phyloP scores from a whole-genome alignment of 92 coral and sea anemone genomes.

The Zoanthus sociatus region DNA sequence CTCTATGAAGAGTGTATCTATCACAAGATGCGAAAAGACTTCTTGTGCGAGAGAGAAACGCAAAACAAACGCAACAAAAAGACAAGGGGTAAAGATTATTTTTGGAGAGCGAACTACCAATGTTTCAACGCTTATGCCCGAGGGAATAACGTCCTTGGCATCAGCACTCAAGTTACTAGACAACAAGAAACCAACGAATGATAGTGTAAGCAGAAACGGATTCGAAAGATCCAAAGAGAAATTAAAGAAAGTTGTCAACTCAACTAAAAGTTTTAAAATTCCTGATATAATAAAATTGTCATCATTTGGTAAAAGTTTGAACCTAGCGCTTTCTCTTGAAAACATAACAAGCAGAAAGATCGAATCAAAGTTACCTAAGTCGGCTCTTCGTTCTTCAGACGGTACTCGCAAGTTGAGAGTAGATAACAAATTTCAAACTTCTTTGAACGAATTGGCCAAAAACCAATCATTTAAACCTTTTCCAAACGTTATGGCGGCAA shows the following conservation, averaged over 20 bases:
- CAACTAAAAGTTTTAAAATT: not conserved
- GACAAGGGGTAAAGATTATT: conserved; percentile 6
- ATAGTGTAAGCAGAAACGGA: not conserved
- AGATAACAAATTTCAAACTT: not conserved
- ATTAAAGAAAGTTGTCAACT: not conserved
- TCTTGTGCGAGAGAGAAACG: conserved; percentile 11
- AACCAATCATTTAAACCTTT: not conserved
- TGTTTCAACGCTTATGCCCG: not conserved
- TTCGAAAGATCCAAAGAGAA: not conserved
- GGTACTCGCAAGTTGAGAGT: too few relatives aligned
- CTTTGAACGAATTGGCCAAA: not conserved
- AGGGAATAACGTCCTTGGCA: not conserved
- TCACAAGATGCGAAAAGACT: not conserved
- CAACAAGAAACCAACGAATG: not conserved
- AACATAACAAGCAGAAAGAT: not conserved
- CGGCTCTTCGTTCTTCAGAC: not conserved
- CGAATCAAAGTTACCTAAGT: not conserved
- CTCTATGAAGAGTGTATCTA: not conserved
- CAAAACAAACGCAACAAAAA: not conserved
- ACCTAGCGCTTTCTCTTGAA: not conserved
- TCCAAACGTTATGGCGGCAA: not conserved
- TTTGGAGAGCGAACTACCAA: not conserved
- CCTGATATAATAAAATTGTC: not conserved
- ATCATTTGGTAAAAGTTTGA: not conserved
- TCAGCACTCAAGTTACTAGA: not conserved